Conservation (phyloP, 2,888 invertebrate species). For the Xestoiulus laeticollis region DNA sequence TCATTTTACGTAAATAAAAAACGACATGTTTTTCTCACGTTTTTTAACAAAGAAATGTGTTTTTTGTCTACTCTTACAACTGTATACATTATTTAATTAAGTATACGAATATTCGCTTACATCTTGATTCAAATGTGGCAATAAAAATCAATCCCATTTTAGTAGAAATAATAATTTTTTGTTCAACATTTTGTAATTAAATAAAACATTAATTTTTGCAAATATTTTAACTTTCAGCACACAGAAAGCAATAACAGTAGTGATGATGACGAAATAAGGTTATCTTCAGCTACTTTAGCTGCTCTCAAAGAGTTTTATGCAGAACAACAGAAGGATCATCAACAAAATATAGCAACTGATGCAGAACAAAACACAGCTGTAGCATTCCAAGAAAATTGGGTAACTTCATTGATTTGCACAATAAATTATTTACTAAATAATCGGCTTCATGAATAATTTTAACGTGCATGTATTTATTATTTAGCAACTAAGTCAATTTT, state of each 20-base stretch:
- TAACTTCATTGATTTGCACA: slow-evolving; percentile 63
- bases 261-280: slow-evolving; percentile 73
- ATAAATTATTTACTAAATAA: neutral
- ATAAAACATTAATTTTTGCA: neutral
- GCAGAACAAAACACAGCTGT: neutral
- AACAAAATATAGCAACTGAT: neutral
- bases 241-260: neutral
- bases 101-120: no score
- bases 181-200: neutral
- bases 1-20: no score
- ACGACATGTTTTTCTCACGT: no score
- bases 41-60: no score
- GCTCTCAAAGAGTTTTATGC: slow-evolving; percentile 80
- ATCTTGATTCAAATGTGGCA: no score
- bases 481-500: slow-evolving; percentile 97
- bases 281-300: slow-evolving; percentile 77
- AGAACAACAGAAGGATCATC: slow-evolving; percentile 68
- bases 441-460: neutral
- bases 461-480: slow-evolving; percentile 61
- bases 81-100: no score
- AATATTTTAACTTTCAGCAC: neutral
- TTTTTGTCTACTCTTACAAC: no score
- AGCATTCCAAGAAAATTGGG: slow-evolving; percentile 79
- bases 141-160: no score
- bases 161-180: no score